Evolutionary conservation across 2,888 invertebrate species (phyloP).

Genomic region (Itoplectis maculator): DNA sequence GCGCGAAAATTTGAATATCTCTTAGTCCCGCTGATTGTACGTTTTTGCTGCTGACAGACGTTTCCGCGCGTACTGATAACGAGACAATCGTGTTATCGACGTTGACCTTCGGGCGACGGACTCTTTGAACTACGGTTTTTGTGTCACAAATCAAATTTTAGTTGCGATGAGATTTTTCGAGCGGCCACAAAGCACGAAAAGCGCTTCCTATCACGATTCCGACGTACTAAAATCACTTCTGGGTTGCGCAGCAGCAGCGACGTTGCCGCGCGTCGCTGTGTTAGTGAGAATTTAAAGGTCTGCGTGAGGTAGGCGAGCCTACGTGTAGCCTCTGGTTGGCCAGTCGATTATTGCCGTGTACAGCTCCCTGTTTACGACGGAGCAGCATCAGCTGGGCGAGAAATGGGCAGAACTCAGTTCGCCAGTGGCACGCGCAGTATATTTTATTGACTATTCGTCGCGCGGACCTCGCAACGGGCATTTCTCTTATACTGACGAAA

Average conservation of each 20-base stretch:
- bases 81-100: not conserved
- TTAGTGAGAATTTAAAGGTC: slow-evolving; percentile 37
- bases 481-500: slow-evolving; percentile 4
- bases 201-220: slow-evolving; percentile 50
- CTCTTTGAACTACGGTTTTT: not conserved
- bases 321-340: slow-evolving; percentile 26
- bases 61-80: not conserved
- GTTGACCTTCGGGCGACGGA: not conserved
- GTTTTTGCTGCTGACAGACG: not conserved
- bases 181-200: too few relatives aligned
- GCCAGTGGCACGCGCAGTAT: slow-evolving; percentile 49
- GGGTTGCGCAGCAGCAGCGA: too few relatives aligned
- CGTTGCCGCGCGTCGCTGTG: too few relatives aligned
- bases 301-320: slow-evolving; percentile 3
- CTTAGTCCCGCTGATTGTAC: not conserved
- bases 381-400: slow-evolving; percentile 67
- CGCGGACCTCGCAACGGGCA: not conserved
- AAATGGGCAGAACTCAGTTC: slow-evolving; percentile 63
- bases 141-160: not conserved
- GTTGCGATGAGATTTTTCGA: not conserved
- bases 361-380: slow-evolving; percentile 69
- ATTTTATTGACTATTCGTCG: slow-evolving; percentile 43
- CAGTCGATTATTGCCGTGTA: slow-evolving; percentile 48
- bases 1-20: slow-evolving; percentile 24
- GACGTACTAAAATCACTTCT: slow-evolving; percentile 51